Evolutionary conservation across 2,797 vertebrate genomes (phyloP).

Genomic region (Triplophysa yarkandensis): DNA sequence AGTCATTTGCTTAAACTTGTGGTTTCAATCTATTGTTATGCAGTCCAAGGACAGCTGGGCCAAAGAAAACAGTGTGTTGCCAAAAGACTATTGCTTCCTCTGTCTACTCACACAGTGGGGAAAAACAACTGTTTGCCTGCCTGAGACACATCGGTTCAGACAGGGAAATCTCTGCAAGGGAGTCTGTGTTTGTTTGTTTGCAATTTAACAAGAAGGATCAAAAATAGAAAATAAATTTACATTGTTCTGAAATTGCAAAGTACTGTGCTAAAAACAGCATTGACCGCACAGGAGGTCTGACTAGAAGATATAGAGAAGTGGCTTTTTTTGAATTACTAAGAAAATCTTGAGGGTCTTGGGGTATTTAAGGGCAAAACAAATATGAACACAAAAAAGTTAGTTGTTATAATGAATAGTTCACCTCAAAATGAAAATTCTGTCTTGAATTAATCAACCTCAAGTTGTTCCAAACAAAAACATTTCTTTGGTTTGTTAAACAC

Average conservation of each 20-base stretch:
- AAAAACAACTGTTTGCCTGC: conserved; percentile 21
- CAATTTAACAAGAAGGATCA: conserved; percentile 57
- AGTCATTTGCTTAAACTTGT: conserved; percentile 27
- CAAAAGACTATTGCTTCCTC: conserved; percentile 50
- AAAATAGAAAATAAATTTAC: conserved; percentile 52
- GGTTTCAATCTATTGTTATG: conserved; percentile 47
- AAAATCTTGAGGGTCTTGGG: not conserved
- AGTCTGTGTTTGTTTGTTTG: conserved; percentile 36
- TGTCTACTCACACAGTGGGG: conserved; percentile 23
- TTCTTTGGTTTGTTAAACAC: no score
- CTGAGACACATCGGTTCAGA: conserved; percentile 8
- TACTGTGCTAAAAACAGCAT: conserved; percentile 54
- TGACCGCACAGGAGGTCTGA: conserved; percentile 3
- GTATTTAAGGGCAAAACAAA: not conserved
- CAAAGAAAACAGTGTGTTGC: conserved; percentile 51
- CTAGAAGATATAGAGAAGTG: conserved; percentile 4
- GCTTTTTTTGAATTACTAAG: not conserved
- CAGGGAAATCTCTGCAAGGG: not conserved
- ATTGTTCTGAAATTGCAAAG: conserved; percentile 62
- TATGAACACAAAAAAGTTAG: no score
- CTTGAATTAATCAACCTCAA: no score
- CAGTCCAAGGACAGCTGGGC: conserved; percentile 38
- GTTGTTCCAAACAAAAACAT: no score
- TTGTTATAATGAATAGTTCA: no score
- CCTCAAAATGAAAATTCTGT: no score